A percentile compares a stretch with the other conserved stretches of the same genome.
phyloP scores from a whole-genome alignment of 2,113 vertebrate genomes.

The Amia ocellicauda region DNA sequence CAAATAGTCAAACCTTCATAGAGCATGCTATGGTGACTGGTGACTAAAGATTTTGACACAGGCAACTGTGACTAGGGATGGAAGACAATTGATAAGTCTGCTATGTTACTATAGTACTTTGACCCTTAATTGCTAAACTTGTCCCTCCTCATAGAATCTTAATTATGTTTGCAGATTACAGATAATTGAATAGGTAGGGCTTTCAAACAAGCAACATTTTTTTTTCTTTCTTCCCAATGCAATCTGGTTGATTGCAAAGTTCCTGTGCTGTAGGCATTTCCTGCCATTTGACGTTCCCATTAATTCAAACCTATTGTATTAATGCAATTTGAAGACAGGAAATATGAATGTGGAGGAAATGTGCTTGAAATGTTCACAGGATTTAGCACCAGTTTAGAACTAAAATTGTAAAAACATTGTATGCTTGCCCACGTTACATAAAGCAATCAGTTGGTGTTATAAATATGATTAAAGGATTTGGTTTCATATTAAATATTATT shows the following conservation, averaged over 20 bases:
- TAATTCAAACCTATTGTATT: conserved; percentile 8
- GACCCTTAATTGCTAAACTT: conserved; percentile 32
- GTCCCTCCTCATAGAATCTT: conserved; percentile 22
- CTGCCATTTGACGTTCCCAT: conserved; percentile 19
- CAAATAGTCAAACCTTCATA: too few relatives aligned
- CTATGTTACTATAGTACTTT: too few relatives aligned
- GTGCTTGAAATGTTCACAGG: conserved; percentile 30
- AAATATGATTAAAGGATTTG: too few relatives aligned
- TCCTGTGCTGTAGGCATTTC: conserved; percentile 20
- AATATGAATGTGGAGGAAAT: conserved; percentile 34
- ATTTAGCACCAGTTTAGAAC: not conserved
- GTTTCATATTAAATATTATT: too few relatives aligned
- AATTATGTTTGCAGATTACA: conserved; percentile 31
- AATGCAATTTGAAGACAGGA: conserved; percentile 35
- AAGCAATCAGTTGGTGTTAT: too few relatives aligned
- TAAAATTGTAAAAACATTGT: not conserved
- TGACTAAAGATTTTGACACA: too few relatives aligned
- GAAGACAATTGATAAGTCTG: too few relatives aligned
- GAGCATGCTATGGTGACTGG: too few relatives aligned
- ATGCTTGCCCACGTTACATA: too few relatives aligned
- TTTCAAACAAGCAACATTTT: conserved; percentile 15
- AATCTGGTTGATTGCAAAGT: conserved; percentile 33
- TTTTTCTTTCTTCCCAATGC: not conserved
- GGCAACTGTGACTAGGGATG: too few relatives aligned
- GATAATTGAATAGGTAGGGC: conserved; percentile 29